Base-by-base conservation (phyloP, 2,113 vertebrate genomes). In the Aptenodytes forsteri region DNA sequence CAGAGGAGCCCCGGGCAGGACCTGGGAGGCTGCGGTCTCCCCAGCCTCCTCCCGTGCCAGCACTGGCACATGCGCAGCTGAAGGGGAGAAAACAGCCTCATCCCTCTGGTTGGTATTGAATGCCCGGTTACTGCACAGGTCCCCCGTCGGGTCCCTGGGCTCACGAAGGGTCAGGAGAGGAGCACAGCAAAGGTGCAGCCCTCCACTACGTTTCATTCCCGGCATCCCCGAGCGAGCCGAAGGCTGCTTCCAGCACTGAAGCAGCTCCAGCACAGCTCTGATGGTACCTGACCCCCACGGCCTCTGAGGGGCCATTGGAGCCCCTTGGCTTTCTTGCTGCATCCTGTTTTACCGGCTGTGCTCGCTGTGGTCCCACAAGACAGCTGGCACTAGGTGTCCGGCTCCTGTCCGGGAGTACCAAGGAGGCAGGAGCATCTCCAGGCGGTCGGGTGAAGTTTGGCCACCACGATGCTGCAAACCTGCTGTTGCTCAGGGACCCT, bases 151-250 rank as follows among this genome's bases (percentile, higher is more conserved):
- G 17, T 32, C 59, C 25, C 50, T 3, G 69, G 7, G 13, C 40
- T 75, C 8, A 21, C 0, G 5, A 19, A 7, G 0, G 0, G 29
- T n/a, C 29, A 9, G 61, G 47, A 40, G 61, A 62, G 50, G 46
- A 52, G 56, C 0, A 0, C 4, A 14, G 52, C 30, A 5, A 34
- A 75, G 58, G 42, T 17, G 25, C 32, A 38, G 47, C 52, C 15
- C 76, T 50, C 40, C 5, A 0, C 13, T 17, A 1, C 4, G 0
- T 16, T 40, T 55, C 8, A 0, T 42, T 76, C 26, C 26, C 3
- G 3, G n/a, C 3, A 2, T 19, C 61, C 27, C 32, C 1, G 13
- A 10, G 18, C 0, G 3, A 70, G 52, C 32, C 25, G 3, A 13
- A 25, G 3, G 46, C 72, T 40, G 21, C 3, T 7, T 52, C 34